A percentile compares a stretch with the other conserved stretches of the same genome.
phyloP scores from a whole-genome alignment of 2,113 vertebrate genomes.

The Callocephalon fimbriatum region DNA sequence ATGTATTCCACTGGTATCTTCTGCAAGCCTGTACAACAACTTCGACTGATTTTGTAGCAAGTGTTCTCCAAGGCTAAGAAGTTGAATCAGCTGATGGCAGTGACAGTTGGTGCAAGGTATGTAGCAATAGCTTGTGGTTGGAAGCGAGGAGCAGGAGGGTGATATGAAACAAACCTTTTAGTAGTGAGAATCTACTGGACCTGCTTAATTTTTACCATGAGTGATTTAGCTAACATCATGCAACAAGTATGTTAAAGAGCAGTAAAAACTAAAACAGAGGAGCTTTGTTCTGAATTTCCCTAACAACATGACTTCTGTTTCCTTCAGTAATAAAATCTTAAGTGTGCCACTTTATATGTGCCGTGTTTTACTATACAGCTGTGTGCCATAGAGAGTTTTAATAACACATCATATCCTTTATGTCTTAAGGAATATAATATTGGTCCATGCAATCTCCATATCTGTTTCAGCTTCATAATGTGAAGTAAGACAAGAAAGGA shows the following conservation, averaged over 20 bases:
- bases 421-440: background rate
- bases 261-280: slow-evolving; percentile 25
- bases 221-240: background rate
- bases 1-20: background rate
- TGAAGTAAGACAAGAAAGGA: background rate
- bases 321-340: background rate
- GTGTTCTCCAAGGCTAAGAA: background rate
- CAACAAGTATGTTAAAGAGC: background rate
- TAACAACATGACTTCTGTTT: slow-evolving; percentile 23
- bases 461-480: background rate
- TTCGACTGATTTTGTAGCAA: background rate
- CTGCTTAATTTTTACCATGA: background rate
- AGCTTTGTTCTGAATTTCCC: background rate
- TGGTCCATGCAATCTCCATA: background rate
- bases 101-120: background rate
- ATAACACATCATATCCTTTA: background rate
- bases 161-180: background rate
- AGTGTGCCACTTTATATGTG: background rate
- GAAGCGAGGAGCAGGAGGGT: background rate
- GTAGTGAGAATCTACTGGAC: background rate
- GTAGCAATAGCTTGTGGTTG: background rate
- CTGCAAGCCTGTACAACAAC: background rate
- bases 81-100: background rate
- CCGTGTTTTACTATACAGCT: background rate
- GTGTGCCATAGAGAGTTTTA: background rate